These are phyloP conservation scores for Peribatodes rhomboidaria DNA, from an alignment of 2,888 invertebrate genomes.

Conservation along the genomic window DNA sequence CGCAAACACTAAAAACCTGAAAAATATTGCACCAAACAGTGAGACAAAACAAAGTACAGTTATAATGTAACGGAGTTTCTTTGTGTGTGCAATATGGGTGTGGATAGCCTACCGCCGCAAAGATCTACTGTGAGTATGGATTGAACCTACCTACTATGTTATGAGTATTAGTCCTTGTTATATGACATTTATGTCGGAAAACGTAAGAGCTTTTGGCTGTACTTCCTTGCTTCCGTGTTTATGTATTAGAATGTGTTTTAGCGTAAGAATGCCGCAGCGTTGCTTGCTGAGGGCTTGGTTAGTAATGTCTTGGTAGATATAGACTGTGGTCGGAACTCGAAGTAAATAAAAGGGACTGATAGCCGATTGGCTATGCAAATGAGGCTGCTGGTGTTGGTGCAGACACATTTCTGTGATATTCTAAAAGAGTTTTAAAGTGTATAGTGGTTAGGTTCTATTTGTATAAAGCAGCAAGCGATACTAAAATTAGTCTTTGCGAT, in stretches of 20 bases:
- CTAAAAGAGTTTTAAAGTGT: neutral
- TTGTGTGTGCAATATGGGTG: slow-evolving; percentile 66
- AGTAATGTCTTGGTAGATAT: neutral
- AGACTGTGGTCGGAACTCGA: neutral
- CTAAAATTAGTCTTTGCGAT: neutral
- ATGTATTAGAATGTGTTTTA: slow-evolving; percentile 2
- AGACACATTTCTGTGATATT: neutral
- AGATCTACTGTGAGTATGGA: slow-evolving; percentile 64
- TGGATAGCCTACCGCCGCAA: slow-evolving; percentile 71
- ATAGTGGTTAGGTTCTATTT: neutral
- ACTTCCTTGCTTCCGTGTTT: slow-evolving; percentile 14
- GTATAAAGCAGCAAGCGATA: neutral
- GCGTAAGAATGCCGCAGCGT: slow-evolving; percentile 1
- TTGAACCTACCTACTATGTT: neutral
- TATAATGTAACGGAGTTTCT: slow-evolving; percentile 56
- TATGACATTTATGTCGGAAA: slow-evolving; percentile 34
- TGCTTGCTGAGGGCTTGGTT: neutral
- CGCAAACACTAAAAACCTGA: slow-evolving; percentile 50
- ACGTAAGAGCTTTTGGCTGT: slow-evolving; percentile 27
- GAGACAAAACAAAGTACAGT: slow-evolving; percentile 48
- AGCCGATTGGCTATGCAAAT: slow-evolving; percentile 6
- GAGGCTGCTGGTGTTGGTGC: neutral
- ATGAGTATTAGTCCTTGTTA: slow-evolving; percentile 16
- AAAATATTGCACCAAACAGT: slow-evolving; percentile 42
- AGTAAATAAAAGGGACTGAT: slow-evolving; percentile 2